A percentile compares a stretch with the other conserved stretches of the same genome.
Conservation (phyloP, 2,888 invertebrate genomes). For the Leucophenga montana region DNA sequence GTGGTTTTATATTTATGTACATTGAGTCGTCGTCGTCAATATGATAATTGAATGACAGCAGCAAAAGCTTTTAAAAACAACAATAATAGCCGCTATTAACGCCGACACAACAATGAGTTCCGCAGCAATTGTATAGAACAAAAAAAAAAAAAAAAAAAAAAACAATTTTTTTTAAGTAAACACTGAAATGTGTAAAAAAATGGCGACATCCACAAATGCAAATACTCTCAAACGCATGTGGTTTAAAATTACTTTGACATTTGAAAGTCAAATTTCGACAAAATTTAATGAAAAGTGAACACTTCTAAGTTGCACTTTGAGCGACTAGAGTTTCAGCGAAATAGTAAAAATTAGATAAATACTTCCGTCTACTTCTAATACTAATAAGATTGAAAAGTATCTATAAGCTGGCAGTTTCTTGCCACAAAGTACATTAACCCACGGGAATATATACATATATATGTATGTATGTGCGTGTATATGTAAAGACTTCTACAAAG, state of each 20-base stretch:
- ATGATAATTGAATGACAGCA: conserved; percentile 64
- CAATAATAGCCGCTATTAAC: conserved; percentile 24
- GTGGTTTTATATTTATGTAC: no score
- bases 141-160: background rate
- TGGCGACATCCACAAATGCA: background rate
- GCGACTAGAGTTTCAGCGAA: background rate
- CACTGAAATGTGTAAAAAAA: no score
- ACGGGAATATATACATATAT: conserved; percentile 3
- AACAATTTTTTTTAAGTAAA: no score
- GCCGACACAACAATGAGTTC: background rate
- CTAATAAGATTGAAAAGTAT: conserved; percentile 6
- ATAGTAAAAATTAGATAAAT: background rate
- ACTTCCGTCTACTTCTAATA: background rate
- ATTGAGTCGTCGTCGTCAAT: conserved; percentile 41
- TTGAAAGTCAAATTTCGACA: no score
- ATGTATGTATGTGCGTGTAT: background rate
- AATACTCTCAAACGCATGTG: background rate
- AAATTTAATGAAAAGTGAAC: no score
- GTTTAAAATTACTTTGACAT: background rate
- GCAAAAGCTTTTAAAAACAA: conserved; percentile 50
- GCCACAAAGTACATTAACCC: conserved; percentile 13
- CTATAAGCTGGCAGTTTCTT: background rate
- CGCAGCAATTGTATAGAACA: background rate
- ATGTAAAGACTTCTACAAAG: background rate
- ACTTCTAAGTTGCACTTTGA: conserved; percentile 14